phyloP scores from a whole-genome alignment of 2,797 vertebrate species.

The Dryobates pubescens region DNA sequence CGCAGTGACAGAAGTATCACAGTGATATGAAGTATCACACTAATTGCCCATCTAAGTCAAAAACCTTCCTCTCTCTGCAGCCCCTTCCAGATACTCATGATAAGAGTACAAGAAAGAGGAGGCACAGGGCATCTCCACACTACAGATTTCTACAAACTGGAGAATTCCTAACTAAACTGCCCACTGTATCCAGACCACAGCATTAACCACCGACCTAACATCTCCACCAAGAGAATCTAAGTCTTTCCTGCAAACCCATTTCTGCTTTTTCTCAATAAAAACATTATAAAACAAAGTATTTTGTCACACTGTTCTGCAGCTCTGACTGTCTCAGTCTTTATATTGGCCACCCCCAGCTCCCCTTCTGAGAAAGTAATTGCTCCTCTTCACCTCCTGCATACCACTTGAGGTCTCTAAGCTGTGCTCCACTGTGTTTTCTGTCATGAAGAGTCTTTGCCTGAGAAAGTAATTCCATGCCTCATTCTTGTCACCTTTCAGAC shows the following conservation, averaged over 20 bases:
- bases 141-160: neutral
- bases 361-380: neutral
- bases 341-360: neutral
- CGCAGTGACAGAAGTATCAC: neutral
- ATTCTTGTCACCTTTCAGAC: neutral
- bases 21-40: rapidly evolving
- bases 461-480: neutral
- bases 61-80: neutral
- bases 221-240: neutral
- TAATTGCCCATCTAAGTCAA: neutral
- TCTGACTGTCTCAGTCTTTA: neutral
- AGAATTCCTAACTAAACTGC: neutral
- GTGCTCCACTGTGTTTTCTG: neutral
- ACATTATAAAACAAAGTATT: neutral
- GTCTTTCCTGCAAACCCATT: neutral
- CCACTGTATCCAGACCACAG: neutral
- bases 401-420: neutral
- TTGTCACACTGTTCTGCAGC: neutral
- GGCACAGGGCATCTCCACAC: neutral
- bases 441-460: neutral
- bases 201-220: rapidly evolving
- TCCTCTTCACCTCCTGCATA: neutral
- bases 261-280: neutral
- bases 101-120: neutral
- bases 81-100: rapidly evolving